Conservation (phyloP, 92 coral and sea anemone species). For the Chrysogorgia sp. region DNA sequence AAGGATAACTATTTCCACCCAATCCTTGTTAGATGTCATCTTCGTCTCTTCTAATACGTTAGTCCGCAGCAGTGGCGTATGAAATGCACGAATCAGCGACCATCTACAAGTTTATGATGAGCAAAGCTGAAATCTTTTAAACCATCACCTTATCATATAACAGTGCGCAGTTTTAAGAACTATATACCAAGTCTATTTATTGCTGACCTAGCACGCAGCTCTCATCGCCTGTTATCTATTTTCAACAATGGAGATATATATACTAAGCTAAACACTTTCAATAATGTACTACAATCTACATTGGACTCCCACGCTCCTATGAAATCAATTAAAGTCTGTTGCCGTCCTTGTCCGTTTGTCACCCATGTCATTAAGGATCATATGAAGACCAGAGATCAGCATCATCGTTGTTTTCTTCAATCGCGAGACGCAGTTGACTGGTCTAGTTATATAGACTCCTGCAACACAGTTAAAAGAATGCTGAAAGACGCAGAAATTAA, state of each 20-base stretch:
- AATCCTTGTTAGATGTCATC: conserved; percentile 68
- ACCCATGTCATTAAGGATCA: too few relatives aligned
- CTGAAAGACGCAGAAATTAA: too few relatives aligned
- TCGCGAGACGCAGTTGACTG: too few relatives aligned
- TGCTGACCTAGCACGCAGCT: conserved; percentile 23
- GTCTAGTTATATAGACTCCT: too few relatives aligned
- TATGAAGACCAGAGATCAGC: too few relatives aligned
- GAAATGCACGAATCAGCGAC: conserved; percentile 55
- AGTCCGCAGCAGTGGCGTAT: conserved; percentile 58
- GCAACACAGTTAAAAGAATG: too few relatives aligned
- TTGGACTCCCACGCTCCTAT: too few relatives aligned
- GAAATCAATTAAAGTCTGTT: too few relatives aligned
- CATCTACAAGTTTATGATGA: conserved; percentile 62
- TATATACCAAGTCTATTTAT: conserved; percentile 38
- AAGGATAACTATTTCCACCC: conserved; percentile 59
- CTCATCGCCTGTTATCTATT: conserved; percentile 11
- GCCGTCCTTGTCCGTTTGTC: too few relatives aligned
- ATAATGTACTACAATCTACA: too few relatives aligned
- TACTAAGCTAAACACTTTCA: too few relatives aligned
- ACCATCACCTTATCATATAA: conserved; percentile 41
- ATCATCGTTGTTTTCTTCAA: too few relatives aligned
- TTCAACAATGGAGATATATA: not conserved
- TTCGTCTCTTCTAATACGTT: conserved; percentile 45
- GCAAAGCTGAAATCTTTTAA: conserved; percentile 50
- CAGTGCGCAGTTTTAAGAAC: conserved; percentile 57